These are phyloP conservation scores for Crypturellus tataupa DNA, from an alignment of 2,797 vertebrate genomes.

Conservation along the genomic window DNA sequence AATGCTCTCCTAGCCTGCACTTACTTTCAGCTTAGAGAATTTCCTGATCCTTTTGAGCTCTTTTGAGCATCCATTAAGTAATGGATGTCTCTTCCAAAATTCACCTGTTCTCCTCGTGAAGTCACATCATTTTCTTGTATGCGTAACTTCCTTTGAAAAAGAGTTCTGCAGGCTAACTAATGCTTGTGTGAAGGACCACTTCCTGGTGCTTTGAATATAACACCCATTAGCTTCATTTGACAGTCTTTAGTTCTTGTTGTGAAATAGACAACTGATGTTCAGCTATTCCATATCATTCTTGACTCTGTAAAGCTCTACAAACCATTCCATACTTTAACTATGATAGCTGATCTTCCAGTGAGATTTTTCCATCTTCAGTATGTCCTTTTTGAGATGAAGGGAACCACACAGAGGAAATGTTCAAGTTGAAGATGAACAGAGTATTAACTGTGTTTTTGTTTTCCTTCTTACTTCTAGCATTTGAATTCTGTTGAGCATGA, in stretches of 20 bases:
- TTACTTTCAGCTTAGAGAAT: no score
- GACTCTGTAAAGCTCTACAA: neutral
- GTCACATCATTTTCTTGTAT: neutral
- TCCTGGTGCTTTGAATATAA: neutral
- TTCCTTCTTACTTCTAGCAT: neutral
- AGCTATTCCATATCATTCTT: neutral
- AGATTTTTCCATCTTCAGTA: neutral
- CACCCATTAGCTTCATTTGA: neutral
- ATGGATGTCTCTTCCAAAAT: neutral
- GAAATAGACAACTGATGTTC: neutral
- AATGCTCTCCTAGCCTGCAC: neutral
- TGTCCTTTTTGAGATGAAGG: neutral
- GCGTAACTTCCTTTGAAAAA: neutral
- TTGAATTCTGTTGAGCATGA: neutral
- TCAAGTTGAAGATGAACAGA: neutral
- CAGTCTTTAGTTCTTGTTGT: neutral
- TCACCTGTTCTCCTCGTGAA: neutral
- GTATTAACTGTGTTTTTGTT: neutral
- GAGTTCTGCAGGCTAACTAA: neutral
- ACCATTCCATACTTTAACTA: neutral
- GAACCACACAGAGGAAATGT: neutral
- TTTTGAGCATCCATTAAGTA: neutral
- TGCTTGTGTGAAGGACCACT: neutral
- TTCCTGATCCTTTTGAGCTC: neutral
- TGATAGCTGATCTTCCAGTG: neutral